Base-by-base conservation (phyloP, 2,888 invertebrate species). In the Zeuzera pyrina region DNA sequence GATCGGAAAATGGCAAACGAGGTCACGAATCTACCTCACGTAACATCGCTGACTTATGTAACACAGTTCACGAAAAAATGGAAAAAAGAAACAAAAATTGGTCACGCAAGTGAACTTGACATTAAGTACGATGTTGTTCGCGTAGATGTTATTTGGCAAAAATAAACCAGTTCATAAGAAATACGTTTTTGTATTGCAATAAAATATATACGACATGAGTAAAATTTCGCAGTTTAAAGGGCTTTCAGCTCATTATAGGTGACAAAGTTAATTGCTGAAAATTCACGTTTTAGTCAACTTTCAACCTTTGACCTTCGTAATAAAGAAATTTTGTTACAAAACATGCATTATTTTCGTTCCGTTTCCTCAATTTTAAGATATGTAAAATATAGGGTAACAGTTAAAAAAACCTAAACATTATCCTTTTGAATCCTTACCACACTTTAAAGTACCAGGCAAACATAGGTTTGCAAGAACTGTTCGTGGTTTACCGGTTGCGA, bases 401-500 rank as follows among this genome's bases (percentile, higher is more conserved):
- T n/a, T n/a, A n/a, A n/a, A n/a, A n/a, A n/a, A n/a, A n/a, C n/a
- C n/a, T n/a, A n/a, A n/a, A n/a, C n/a, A n/a, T n/a, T n/a, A n/a
- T 61, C 62, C 60, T 63, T 63, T 57, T 39, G 60, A 59, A 70
- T 81, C 81, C 81, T 81, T 77, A 49, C 53, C 38, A 41, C 48
- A 58, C 51, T 45, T 51, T 35, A 26, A 51, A 49, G 66, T 78
- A 81, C 79, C 58, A 79, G 78, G 77, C 45, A 34, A 33, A 21
- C 68, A 81, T 58, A 49, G 55, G 7, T 33, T 43, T 38, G 47
- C 41, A 58, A 60, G 62, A 71, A 65, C 46, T 55, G 40, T 41
- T 50, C 33, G 72, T 69, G 68, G 49, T 56, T 54, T 71, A 71
- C 70, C 63, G 62, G 60, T 54, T 28, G 57, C 52, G 47, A 57